Conservation (phyloP, 1,140 invertebrate genomes). For the Tigriopus japonicus region DNA sequence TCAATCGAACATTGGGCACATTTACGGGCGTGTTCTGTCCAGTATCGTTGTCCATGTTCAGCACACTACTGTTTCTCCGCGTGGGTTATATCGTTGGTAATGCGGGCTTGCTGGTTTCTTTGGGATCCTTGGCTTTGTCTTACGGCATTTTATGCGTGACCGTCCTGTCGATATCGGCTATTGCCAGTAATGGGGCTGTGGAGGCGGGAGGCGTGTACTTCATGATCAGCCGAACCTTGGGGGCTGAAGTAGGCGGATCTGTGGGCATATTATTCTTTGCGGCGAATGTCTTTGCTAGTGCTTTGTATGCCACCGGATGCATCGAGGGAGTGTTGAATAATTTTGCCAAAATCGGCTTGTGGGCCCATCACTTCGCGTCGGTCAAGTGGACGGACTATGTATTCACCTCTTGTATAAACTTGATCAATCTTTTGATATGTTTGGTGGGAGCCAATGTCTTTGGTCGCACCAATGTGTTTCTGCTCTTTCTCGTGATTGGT, state of each 20-base stretch:
- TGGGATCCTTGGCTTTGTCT: constrained; percentile 71
- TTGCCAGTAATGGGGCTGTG: constrained; percentile 95
- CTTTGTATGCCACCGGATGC: constrained; percentile 81
- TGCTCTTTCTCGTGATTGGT: constrained; percentile 28
- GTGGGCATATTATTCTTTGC: constrained; percentile 92
- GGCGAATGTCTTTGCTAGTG: constrained; percentile 85
- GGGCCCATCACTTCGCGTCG: not conserved
- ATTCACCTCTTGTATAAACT: constrained; percentile 39
- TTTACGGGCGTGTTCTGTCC: not conserved
- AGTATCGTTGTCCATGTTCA: not conserved
- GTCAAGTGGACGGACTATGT: not conserved
- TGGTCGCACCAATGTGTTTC: constrained; percentile 72
- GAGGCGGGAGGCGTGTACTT: constrained; percentile 98
- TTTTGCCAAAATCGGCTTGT: constrained; percentile 55
- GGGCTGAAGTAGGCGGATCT: constrained; percentile 89
- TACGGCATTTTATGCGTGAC: constrained; percentile 89
- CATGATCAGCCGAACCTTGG: constrained; percentile 83
- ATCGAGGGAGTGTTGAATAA: constrained; percentile 88
- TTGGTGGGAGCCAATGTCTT: constrained; percentile 84
- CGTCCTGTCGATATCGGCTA: constrained; percentile 89
- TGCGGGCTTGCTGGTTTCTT: constrained; percentile 67
- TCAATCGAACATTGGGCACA: not conserved
- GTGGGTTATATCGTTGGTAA: constrained; percentile 92
- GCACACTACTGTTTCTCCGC: constrained; percentile 23
- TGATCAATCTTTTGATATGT: constrained; percentile 69